Base-by-base conservation (phyloP, 1,140 invertebrate genomes). In the Pissodes strobi region DNA sequence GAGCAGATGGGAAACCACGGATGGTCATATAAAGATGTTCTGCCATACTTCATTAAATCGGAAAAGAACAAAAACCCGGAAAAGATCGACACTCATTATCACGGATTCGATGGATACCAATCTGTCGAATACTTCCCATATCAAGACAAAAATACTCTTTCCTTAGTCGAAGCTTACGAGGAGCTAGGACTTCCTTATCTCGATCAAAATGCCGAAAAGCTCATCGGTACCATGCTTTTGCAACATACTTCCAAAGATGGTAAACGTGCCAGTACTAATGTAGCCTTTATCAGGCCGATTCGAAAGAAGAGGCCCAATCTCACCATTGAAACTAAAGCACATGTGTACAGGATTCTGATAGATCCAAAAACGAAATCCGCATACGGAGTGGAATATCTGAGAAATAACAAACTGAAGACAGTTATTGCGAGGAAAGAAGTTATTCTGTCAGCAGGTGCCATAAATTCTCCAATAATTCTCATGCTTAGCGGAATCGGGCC, bases 401-500 rank as follows among this genome's bases (percentile, higher is more conserved):
- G 79, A 55, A 81, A 77, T 38, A 79, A 74, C 25, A 79, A 79
- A 34, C 77, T 81, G 0, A 80, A 81, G 39, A 70, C 70, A 12
- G 83, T 74, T n/a, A 51, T 72, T 13, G 85, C 84, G 0, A 81
- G 69, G 39, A 90, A 87, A 73, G 90, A 93, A 80, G 85, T 93
- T 1, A 90, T 92, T 64, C 58, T 91, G 19, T 88, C 86, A 53
- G 84, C 84, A 38, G 90, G 90, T 6, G 68, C 88, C 9, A 75
- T 91, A 27, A 90, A 90, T 71, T 84, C 87, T 15, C 88, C 89
- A 0, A 87, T 90, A 76, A 70, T 91, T 8, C 75, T 92, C 1
- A 88, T 90, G 87, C 76, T 90, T 12, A 90, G 88, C 15, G 90
- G 90, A 8, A 81, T 92, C 30, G 90, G 90, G 1, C 88, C 90